Percentiles rank a stretch among this genome's conserved stretches.
These are phyloP conservation scores for Diploptera punctata DNA, from an alignment of 2,888 invertebrate species.

Conservation along the genomic window DNA sequence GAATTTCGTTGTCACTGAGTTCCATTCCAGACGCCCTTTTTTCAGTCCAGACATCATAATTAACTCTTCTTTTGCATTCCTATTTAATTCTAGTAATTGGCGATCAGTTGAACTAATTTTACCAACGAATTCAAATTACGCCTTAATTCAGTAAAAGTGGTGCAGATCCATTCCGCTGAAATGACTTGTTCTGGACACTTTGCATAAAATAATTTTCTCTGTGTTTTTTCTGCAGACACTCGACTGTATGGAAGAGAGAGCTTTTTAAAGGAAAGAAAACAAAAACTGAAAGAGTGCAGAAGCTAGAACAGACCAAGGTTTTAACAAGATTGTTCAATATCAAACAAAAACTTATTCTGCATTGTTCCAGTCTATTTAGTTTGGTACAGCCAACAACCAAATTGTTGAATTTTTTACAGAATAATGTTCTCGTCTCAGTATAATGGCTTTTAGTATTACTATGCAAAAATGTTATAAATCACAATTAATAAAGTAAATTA, in stretches of 20 bases:
- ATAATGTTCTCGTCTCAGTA: too few species aligned
- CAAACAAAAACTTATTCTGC: not conserved
- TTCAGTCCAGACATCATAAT: not conserved
- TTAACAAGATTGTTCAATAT: not conserved
- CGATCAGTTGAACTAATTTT: too few species aligned
- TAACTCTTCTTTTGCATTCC: not conserved
- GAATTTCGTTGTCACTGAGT: not conserved
- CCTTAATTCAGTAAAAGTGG: not conserved
- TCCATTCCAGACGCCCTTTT: not conserved
- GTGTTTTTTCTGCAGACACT: not conserved
- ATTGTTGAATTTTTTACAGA: too few species aligned
- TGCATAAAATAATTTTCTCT: too few species aligned
- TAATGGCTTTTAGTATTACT: too few species aligned
- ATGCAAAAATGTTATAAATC: too few species aligned
- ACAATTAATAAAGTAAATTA: too few species aligned
- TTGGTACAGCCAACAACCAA: too few species aligned
- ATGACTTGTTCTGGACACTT: too few species aligned
- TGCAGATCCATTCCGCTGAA: not conserved
- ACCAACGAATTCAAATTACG: not conserved
- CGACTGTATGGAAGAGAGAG: not conserved
- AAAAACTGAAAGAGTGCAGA: not conserved
- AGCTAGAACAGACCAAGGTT: not conserved
- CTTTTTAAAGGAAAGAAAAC: slow-evolving; percentile 1
- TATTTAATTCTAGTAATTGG: not conserved
- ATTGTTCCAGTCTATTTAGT: too few species aligned